phyloP scores from a whole-genome alignment of 2,888 invertebrate genomes.

The Machimus rusticus region DNA sequence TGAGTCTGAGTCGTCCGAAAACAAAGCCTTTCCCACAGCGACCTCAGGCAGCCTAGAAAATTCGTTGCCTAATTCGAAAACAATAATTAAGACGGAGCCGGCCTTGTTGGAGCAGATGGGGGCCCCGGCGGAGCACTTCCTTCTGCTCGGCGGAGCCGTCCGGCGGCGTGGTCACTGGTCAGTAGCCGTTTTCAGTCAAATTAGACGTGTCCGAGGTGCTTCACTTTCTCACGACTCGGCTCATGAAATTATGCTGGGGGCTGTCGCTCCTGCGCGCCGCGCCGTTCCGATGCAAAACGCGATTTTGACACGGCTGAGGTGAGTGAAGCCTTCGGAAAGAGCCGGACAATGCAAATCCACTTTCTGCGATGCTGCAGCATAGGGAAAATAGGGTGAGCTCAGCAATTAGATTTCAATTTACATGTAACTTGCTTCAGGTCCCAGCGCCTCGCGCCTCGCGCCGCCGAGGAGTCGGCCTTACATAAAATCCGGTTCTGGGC shows the following conservation, averaged over 20 bases:
- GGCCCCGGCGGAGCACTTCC: background rate
- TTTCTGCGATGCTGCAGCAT: background rate
- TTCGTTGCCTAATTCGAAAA: constrained; percentile 3
- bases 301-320: background rate
- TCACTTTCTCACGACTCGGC: constrained; percentile 1
- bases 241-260: background rate
- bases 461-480: background rate
- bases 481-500: background rate
- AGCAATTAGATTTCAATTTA: background rate
- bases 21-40: too few species aligned
- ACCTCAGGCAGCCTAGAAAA: background rate
- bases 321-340: background rate
- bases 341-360: background rate
- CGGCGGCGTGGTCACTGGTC: background rate
- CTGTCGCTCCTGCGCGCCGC: background rate
- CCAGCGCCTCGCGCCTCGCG: background rate
- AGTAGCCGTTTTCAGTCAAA: background rate
- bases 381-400: background rate
- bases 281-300: background rate
- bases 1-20: too few species aligned
- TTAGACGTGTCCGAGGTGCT: background rate
- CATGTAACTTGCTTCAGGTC: background rate
- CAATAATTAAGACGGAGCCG: background rate
- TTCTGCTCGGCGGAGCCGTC: background rate
- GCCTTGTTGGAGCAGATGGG: constrained; percentile 2